phyloP scores from a whole-genome alignment of 2,113 vertebrate species.

The Zootoca vivipara region DNA sequence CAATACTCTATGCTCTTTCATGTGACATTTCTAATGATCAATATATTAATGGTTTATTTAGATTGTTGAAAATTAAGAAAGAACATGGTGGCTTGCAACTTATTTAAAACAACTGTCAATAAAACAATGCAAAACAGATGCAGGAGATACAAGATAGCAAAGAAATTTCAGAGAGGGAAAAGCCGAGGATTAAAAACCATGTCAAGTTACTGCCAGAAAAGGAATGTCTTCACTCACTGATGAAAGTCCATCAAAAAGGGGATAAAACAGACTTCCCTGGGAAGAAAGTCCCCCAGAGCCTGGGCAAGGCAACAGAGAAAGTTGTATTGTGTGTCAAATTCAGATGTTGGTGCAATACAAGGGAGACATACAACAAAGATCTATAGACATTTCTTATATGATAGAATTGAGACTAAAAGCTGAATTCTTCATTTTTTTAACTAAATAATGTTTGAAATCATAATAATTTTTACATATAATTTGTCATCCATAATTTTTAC shows the following conservation, averaged over 20 bases:
- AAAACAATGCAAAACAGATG: neutral
- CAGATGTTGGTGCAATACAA: neutral
- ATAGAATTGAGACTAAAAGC: neutral
- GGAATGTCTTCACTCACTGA: neutral
- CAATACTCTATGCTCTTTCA: constrained; percentile 42
- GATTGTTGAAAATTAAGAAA: neutral
- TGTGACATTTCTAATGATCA: constrained; percentile 38
- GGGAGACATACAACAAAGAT: neutral
- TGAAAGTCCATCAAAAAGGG: neutral
- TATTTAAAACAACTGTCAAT: neutral
- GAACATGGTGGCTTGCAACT: neutral
- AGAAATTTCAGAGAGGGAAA: neutral
- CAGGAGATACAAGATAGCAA: neutral
- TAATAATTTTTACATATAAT: neutral
- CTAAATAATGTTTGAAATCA: neutral
- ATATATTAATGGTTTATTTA: neutral
- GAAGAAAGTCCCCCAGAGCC: too few relatives aligned
- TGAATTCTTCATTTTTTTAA: neutral
- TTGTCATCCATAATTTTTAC: neutral
- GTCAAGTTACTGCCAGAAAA: neutral
- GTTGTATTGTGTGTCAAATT: too few relatives aligned
- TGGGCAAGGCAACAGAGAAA: neutral
- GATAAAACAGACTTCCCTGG: neutral
- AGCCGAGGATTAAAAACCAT: neutral
- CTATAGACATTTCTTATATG: neutral